These are phyloP conservation scores for Gymnobelideus leadbeateri DNA, from an alignment of 2,113 vertebrate genomes.

Conservation along the genomic window DNA sequence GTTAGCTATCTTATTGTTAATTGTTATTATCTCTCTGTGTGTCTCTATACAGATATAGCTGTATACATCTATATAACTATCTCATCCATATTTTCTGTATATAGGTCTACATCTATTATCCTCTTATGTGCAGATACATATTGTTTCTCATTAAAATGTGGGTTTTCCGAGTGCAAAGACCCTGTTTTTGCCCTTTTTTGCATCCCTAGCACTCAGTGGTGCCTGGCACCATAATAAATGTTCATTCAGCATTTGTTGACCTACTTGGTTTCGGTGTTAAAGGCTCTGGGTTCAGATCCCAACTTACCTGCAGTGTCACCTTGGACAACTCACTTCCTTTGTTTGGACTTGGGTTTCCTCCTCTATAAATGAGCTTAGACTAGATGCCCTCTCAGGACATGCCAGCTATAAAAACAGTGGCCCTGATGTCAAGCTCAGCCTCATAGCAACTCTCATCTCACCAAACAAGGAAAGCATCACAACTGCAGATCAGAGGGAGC, in stretches of 20 bases:
- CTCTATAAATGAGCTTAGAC: neutral
- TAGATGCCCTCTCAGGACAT: neutral
- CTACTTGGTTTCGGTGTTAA: neutral
- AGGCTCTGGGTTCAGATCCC: neutral
- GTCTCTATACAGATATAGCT: neutral
- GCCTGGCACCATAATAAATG: neutral
- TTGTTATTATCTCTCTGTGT: neutral
- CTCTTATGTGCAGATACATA: neutral
- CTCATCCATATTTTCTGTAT: neutral
- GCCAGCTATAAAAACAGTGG: neutral
- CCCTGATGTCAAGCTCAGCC: neutral
- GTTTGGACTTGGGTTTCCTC: neutral
- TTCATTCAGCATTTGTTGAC: neutral
- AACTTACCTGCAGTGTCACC: neutral
- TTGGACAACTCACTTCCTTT: neutral
- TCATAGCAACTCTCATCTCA: neutral
- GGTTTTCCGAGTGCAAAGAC: neutral
- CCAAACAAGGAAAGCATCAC: neutral
- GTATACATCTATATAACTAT: too few relatives aligned
- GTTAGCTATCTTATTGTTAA: neutral
- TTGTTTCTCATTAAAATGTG: neutral
- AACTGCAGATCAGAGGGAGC: neutral
- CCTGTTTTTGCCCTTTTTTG: neutral
- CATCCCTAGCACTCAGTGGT: neutral
- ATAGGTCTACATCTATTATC: neutral